Base-by-base conservation (phyloP, 2,888 invertebrate species). In the Cheilosia impressa region DNA sequence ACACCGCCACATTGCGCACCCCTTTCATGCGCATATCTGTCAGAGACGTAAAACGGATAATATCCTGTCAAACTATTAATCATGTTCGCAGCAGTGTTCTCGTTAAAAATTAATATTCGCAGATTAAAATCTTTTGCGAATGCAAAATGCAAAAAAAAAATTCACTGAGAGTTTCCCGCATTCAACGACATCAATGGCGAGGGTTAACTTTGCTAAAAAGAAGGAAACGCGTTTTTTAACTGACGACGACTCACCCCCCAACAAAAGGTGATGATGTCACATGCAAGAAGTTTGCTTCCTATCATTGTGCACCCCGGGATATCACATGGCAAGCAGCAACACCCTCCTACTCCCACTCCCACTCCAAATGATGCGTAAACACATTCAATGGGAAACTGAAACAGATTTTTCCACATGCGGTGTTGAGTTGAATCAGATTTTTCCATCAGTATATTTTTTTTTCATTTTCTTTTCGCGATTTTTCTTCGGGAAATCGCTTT, bases 41-140 rank as follows among this genome's bases (percentile, higher is more conserved):
- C 27, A 34, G 43, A 57, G 72, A 69, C 73, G 50, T 53, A 60
- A 85, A 84, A 80, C 76, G 85, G 52, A 81, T 68, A 81, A 76
- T 81, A 77, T 81, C 81, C 85, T 85, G 85, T 81, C 81, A 62
- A 77, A 85, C 85, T 85, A 85, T 85, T 85, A 85, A 85, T 85
- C 85, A 85, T 81, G 76, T 68, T 85, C 85, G 66, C 85, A 81
- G 85, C 85, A 85, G 81, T 81, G 69, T 80, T 76, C 85, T 85
- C 85, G 85, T 85, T 85, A 85, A 85, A 85, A 85, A 85, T 85
- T 85, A 85, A 85, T 85, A 85, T 85, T 81, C 81, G 76, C 81
- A 85, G 85, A 85, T 85, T 85, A 85, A 69, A 85, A 85, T 85
- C 85, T 80, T 71, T 66, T 80, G 76, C 85, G 52, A 85, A 57